Evolutionary conservation across 2,888 invertebrate genomes (phyloP).

Genomic region (Papilio gigon): DNA sequence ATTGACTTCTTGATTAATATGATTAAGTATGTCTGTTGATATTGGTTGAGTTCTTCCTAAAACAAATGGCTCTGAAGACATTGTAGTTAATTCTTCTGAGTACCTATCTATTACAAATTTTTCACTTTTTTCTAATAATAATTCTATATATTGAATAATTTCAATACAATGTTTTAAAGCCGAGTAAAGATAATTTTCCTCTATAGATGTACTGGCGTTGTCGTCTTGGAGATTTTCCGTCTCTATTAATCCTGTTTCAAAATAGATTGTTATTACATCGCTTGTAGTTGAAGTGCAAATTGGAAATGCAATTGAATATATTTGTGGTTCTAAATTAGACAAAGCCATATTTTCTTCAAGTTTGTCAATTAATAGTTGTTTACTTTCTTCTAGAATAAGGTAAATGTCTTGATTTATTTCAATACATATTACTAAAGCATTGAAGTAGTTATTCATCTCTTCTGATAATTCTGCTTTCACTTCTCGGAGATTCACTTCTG

Average conservation of each 20-base stretch:
- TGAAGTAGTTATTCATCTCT: background rate
- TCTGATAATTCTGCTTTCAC: background rate
- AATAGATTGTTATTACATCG: background rate
- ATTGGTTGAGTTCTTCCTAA: background rate
- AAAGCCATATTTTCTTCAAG: background rate
- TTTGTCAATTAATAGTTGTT: background rate
- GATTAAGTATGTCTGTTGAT: background rate
- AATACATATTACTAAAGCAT: background rate
- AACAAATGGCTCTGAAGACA: background rate
- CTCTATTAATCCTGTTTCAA: conserved; percentile 3
- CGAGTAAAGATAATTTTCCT: background rate
- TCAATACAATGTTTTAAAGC: background rate
- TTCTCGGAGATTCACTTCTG: background rate
- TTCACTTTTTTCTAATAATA: background rate
- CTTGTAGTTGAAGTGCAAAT: background rate
- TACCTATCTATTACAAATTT: background rate
- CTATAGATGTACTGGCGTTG: background rate
- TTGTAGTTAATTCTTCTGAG: background rate
- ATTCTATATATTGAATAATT: background rate
- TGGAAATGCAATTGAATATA: background rate
- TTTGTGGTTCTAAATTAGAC: background rate
- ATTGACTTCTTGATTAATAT: background rate
- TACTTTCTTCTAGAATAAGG: background rate
- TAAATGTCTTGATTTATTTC: background rate
- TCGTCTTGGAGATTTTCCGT: background rate